A percentile compares a stretch with the other conserved stretches of the same genome.
Conservation (phyloP, 37 sponge, comb jelly and placozoan species). For the Corticium candelabrum region DNA sequence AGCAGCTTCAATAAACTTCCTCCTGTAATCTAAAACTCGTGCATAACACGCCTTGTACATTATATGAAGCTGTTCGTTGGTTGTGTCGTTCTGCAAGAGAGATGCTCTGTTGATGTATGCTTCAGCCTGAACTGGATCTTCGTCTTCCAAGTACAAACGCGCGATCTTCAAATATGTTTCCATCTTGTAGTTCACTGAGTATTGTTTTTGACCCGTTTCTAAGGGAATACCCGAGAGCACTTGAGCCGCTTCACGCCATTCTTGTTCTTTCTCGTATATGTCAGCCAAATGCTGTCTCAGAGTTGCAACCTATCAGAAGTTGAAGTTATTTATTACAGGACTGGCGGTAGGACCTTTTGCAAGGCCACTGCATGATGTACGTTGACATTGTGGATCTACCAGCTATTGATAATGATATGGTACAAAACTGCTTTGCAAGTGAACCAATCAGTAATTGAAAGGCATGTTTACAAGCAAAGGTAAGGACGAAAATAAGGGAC, state of each 20-base stretch:
- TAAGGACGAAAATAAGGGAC: no score
- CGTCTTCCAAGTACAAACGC: slow-evolving; percentile 71
- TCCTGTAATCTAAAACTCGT: slow-evolving; percentile 75
- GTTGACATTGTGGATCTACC: no score
- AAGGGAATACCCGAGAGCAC: slow-evolving; percentile 66
- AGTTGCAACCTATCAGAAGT: background rate
- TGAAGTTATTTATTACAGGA: background rate
- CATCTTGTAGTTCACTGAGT: slow-evolving; percentile 74
- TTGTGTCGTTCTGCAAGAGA: slow-evolving; percentile 50
- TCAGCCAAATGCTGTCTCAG: slow-evolving; percentile 41
- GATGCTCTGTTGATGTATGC: slow-evolving; percentile 88
- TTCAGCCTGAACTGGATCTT: slow-evolving; percentile 75
- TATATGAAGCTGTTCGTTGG: slow-evolving; percentile 37
- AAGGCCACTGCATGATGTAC: no score
- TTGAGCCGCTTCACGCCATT: slow-evolving; percentile 63
- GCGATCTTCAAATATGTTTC: slow-evolving; percentile 94
- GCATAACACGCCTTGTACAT: slow-evolving; percentile 84
- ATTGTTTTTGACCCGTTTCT: slow-evolving; percentile 77
- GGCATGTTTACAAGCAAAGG: no score
- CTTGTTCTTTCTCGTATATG: slow-evolving; percentile 59
- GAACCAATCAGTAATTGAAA: no score
- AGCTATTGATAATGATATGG: no score
- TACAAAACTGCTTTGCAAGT: no score
- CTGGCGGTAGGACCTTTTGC: no score
- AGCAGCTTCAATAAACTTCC: slow-evolving; percentile 90